Conservation (phyloP, 2,888 invertebrate species). For the Polydrusus pterygomalis region DNA sequence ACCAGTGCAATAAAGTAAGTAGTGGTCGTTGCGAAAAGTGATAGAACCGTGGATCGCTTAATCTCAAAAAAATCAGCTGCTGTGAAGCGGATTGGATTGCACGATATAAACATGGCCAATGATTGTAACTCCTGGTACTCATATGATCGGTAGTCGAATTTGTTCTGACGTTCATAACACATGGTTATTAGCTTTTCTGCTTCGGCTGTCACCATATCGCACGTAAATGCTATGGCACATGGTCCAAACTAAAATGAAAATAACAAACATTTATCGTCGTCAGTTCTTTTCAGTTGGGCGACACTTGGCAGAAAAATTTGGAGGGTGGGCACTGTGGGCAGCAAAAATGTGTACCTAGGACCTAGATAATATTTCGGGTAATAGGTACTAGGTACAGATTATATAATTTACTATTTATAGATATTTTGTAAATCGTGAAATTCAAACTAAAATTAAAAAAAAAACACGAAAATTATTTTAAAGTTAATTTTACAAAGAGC, state of each 20-base stretch:
- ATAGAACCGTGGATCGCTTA: conserved; percentile 32
- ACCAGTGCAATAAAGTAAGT: conserved; percentile 45
- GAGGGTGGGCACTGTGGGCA: no score
- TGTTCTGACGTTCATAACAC: conserved; percentile 35
- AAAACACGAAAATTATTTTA: no score
- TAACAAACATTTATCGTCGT: no score
- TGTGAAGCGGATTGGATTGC: conserved; percentile 36
- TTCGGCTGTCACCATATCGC: conserved; percentile 35
- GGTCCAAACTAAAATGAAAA: conserved; percentile 45
- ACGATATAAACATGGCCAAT: conserved; percentile 19
- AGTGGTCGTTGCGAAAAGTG: conserved; percentile 37
- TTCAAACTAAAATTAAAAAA: no score
- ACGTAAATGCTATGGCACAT: conserved; percentile 38
- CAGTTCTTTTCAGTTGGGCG: no score
- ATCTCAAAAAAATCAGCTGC: conserved; percentile 47
- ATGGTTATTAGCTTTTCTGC: conserved; percentile 29
- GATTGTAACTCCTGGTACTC: conserved; percentile 41
- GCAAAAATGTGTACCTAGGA: no score
- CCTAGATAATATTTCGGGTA: no score
- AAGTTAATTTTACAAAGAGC: no score
- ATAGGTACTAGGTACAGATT: no score
- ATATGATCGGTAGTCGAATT: conserved; percentile 28
- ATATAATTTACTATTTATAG: no score
- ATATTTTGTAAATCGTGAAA: no score
- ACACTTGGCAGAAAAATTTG: no score